Evolutionary conservation across 2,888 invertebrate species (phyloP).

Genomic region (Sarcophaga rosellei): DNA sequence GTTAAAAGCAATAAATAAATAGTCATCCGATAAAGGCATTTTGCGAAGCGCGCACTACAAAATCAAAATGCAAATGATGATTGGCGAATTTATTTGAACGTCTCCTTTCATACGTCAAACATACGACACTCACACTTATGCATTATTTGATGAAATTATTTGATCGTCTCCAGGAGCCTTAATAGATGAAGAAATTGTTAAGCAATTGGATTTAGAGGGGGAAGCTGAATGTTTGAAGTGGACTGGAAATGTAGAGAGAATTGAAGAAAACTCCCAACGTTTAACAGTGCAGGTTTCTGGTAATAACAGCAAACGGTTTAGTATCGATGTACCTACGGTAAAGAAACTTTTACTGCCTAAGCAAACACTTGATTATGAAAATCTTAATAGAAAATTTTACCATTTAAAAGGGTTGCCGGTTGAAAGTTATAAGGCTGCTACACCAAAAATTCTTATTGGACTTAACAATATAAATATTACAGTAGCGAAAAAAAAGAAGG

Average conservation of each 20-base stretch:
- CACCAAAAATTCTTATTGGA: slow-evolving; percentile 47
- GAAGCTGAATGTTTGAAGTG: slow-evolving; percentile 28
- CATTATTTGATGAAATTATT: too few relatives aligned
- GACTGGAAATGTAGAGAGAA: slow-evolving; percentile 31
- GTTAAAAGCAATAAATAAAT: too few relatives aligned
- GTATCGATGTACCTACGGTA: slow-evolving; percentile 25
- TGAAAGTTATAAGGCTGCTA: slow-evolving; percentile 26
- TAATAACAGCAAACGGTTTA: neutral
- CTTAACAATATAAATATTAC: too few relatives aligned
- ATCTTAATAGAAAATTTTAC: slow-evolving; percentile 1
- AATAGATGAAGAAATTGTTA: slow-evolving; percentile 8
- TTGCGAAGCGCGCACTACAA: too few relatives aligned
- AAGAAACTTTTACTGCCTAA: slow-evolving; percentile 34
- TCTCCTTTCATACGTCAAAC: too few relatives aligned
- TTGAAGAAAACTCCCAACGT: neutral
- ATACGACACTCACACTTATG: too few relatives aligned
- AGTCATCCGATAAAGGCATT: too few relatives aligned
- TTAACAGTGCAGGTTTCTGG: neutral
- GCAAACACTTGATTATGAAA: slow-evolving; percentile 16
- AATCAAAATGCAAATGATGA: too few relatives aligned
- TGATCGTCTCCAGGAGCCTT: too few relatives aligned
- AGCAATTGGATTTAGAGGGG: slow-evolving; percentile 9
- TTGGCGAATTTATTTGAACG: too few relatives aligned
- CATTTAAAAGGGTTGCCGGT: slow-evolving; percentile 25
- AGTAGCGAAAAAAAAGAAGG: slow-evolving; percentile 4